Percentiles rank a stretch among this genome's conserved stretches.
Evolutionary conservation across 2,797 vertebrate species (phyloP).

Genomic region (Hephaestus fuliginosus): DNA sequence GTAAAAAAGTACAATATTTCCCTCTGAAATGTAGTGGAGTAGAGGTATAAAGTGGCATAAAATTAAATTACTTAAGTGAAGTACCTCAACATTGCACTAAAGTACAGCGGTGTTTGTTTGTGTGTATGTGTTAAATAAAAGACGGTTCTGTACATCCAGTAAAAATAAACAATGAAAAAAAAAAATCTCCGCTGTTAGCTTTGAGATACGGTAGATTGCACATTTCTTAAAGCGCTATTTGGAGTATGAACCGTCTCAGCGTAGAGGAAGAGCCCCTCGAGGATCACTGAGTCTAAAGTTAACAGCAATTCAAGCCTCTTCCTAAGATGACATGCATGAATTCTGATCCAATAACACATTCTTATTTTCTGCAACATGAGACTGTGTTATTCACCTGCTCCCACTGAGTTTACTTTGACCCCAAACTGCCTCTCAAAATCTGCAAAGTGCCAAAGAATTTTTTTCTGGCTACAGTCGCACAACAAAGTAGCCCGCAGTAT

Average conservation of each 20-base stretch:
- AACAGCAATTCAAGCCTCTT: constrained; percentile 31
- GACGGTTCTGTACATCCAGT: background rate
- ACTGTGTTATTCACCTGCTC: constrained; percentile 58
- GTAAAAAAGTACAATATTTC: background rate
- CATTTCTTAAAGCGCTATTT: constrained; percentile 11
- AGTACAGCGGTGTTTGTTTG: too few species aligned
- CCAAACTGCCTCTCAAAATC: constrained; percentile 39
- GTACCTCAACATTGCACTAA: background rate
- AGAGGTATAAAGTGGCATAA: background rate
- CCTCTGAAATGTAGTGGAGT: background rate
- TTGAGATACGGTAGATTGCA: background rate
- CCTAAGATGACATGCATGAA: constrained; percentile 19
- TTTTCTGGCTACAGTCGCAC: constrained; percentile 23
- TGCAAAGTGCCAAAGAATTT: constrained; percentile 20
- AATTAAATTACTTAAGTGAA: background rate
- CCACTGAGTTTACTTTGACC: constrained; percentile 47
- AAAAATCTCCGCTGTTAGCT: background rate
- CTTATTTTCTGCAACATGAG: constrained; percentile 52
- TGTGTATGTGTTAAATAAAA: background rate
- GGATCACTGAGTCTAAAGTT: constrained; percentile 26
- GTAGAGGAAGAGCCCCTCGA: background rate
- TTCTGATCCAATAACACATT: constrained; percentile 45
- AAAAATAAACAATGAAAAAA: constrained; percentile 25
- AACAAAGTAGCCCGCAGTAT: constrained; percentile 17
- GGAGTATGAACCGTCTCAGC: background rate